Evolutionary conservation across 2,113 vertebrate genomes (phyloP).

Genomic region (Dromiciops gliroides): DNA sequence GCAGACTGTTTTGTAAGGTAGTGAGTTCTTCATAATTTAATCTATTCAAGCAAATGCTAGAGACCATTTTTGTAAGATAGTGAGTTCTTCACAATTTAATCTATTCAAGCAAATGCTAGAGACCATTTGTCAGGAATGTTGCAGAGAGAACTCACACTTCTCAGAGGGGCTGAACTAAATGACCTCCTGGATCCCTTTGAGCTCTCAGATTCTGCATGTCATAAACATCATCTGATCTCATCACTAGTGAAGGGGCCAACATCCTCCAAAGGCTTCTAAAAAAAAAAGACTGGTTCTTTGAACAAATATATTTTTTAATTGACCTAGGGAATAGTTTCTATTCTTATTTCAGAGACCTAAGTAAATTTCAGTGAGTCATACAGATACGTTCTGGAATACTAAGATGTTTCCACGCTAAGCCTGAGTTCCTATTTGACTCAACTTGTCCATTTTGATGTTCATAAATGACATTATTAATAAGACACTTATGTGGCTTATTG

Average conservation of each 20-base stretch:
- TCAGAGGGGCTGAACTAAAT: neutral
- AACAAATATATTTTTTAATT: neutral
- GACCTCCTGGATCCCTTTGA: neutral
- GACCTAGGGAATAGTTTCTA: neutral
- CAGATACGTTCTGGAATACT: neutral
- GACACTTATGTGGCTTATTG: conserved; percentile 61
- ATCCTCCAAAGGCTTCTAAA: neutral
- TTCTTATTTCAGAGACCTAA: neutral
- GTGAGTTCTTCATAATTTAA: neutral
- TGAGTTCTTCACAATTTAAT: neutral
- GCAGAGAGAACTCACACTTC: neutral
- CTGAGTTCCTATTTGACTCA: conserved; percentile 2
- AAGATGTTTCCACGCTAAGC: neutral
- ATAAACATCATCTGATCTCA: neutral
- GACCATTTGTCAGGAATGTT: neutral
- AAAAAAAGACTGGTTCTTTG: neutral
- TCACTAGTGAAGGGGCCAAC: neutral
- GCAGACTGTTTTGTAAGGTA: neutral
- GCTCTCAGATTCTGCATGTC: neutral
- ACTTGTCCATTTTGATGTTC: conserved; percentile 56
- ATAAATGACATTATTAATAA: conserved; percentile 73
- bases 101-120: neutral
- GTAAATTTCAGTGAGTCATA: neutral
- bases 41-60: neutral
- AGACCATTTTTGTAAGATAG: neutral